A percentile compares a stretch with the other conserved stretches of the same genome.
These are phyloP conservation scores for Epizoanthus scotinus DNA, from an alignment of 92 coral and sea anemone species.

Conservation along the genomic window DNA sequence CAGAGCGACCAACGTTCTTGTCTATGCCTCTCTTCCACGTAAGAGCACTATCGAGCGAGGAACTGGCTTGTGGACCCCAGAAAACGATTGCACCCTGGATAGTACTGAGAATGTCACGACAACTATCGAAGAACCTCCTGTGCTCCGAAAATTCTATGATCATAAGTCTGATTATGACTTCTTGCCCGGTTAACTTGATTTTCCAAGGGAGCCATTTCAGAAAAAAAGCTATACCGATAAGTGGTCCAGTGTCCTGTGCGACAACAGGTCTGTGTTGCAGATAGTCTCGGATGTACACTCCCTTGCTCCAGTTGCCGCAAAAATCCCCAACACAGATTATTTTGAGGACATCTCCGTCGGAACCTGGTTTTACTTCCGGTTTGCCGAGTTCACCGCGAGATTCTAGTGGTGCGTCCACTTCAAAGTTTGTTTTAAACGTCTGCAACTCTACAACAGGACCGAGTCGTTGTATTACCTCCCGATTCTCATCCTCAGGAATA, in stretches of 20 bases:
- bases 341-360: conserved; percentile 21
- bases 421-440: conserved; percentile 40
- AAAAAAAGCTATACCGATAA: conserved; percentile 40
- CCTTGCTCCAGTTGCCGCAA: conserved; percentile 61
- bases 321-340: conserved; percentile 66
- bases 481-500: conserved; percentile 43
- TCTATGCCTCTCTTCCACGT: conserved; percentile 40
- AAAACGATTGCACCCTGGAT: conserved; percentile 60
- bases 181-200: conserved; percentile 4
- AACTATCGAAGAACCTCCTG: conserved; percentile 25
- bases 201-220: conserved; percentile 38
- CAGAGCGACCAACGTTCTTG: conserved; percentile 1
- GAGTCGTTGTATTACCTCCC: conserved; percentile 8
- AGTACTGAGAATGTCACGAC: conserved; percentile 8
- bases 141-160: conserved; percentile 63
- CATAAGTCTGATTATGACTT: conserved; percentile 34
- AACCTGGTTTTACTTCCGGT: conserved; percentile 12
- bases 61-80: conserved; percentile 59
- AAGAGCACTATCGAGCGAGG: conserved; percentile 49
- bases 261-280: conserved; percentile 47
- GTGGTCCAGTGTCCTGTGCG: conserved; percentile 32
- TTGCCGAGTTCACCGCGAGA: background rate
- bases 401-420: background rate
- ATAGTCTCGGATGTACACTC: conserved; percentile 59
- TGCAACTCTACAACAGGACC: conserved; percentile 41